These are phyloP conservation scores for Temnothorax unifasciatus DNA, from an alignment of 2,888 invertebrate genomes.

Conservation along the genomic window DNA sequence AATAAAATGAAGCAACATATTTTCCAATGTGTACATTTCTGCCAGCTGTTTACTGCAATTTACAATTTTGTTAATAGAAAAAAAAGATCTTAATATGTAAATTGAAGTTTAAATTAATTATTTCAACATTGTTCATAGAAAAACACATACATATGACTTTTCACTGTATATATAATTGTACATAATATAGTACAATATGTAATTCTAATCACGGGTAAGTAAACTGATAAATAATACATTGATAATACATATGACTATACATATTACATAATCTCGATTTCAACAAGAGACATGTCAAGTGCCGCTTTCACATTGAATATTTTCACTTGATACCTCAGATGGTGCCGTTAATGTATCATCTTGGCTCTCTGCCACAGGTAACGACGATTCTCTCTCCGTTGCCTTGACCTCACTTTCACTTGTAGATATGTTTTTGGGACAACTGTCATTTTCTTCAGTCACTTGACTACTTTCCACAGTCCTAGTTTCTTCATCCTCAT, in stretches of 20 bases:
- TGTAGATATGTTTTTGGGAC: constrained; percentile 51
- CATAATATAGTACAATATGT: neutral
- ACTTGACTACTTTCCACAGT: constrained; percentile 14
- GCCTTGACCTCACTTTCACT: constrained; percentile 27
- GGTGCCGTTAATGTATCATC: neutral
- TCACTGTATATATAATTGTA: neutral
- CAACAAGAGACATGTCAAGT: constrained; percentile 19
- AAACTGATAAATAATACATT: constrained; percentile 21
- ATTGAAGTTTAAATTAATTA: neutral
- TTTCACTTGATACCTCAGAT: constrained; percentile 1
- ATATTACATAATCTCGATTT: neutral
- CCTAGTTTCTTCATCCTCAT: constrained; percentile 67
- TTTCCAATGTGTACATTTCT: neutral
- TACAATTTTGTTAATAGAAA: constrained; percentile 9
- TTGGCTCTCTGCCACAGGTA: constrained; percentile 7
- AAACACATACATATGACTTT: neutral
- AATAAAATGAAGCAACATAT: constrained; percentile 2
- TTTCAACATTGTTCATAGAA: neutral
- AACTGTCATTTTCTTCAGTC: constrained; percentile 60
- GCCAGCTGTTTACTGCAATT: constrained; percentile 23
- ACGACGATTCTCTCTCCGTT: neutral
- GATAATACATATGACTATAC: constrained; percentile 1
- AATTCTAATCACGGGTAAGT: neutral
- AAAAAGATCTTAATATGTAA: neutral
- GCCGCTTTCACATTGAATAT: constrained; percentile 25